Base-by-base conservation (phyloP, 2,113 vertebrate species). In the Neolamprologus falcicula region DNA sequence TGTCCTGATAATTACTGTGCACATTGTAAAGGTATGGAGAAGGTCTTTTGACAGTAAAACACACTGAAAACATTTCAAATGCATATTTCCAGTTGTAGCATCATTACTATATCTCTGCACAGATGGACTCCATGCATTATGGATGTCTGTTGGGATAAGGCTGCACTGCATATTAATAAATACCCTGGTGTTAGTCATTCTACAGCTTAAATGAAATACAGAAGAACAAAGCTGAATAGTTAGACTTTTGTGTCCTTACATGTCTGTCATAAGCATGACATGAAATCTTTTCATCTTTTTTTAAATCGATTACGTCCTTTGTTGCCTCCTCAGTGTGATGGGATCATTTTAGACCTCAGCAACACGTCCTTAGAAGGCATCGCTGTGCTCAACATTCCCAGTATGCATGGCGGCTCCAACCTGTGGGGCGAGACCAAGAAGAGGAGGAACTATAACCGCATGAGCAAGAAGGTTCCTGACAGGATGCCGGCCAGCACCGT, bases 351-450 rank as follows among this genome's bases (percentile, higher is more conserved):
- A 37, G 98, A 99, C 94, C 97, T 99, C 92, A 98, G 97, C 95
- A 98, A 93, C 90, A 94, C 97, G 0, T 98, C 98, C 78, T 94
- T 99, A 78, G 98, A 99, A 93, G 97, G 98, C 89, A 98, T 99
- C 1, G 98, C 98, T 0, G 94, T 99, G 83, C 98, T 99, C 92
- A 99, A 99, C 96, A 99, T 99, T 94, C 98, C 98, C 95, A 99
- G 98, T 96, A 99, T 99, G 98, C 98, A 99, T 0, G 98, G 98
- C 0, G 98, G 98, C 88, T 99, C 98, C 95, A 98, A 99, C 90
- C 96, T 99, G 85, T 99, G 98, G 98, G 98, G 98, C 0, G 98
- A 99, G 92, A 97, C 97, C 63, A 99, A 98, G 95, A 98, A 96
- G 94, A 97, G 98, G 92, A 96, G 97, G 1, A 94, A 96, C 90